These are phyloP conservation scores for Cyanoderma ruficeps DNA, from an alignment of 2,113 vertebrate genomes.

Conservation along the genomic window DNA sequence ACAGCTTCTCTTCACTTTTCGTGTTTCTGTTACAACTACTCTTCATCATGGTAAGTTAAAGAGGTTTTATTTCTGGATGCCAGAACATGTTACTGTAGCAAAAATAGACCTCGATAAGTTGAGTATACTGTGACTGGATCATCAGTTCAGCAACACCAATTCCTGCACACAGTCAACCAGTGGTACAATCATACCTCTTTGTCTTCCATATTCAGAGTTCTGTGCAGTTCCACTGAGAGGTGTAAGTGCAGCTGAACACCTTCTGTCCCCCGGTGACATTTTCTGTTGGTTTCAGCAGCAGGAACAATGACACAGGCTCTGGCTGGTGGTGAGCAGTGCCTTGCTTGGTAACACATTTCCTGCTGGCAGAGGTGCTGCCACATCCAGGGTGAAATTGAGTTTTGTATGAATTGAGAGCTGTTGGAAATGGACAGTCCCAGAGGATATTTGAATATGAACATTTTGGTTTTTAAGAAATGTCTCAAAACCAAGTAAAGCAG, in stretches of 20 bases:
- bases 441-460: neutral
- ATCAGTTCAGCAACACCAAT: neutral
- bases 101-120: neutral
- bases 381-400: neutral
- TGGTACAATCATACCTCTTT: neutral
- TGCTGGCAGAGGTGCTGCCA: neutral
- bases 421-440: neutral
- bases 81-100: neutral
- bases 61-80: neutral
- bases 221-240: rapidly evolving
- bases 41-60: neutral
- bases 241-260: neutral
- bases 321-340: neutral
- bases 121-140: neutral
- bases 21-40: neutral
- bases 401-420: neutral
- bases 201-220: neutral
- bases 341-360: neutral
- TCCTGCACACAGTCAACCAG: neutral
- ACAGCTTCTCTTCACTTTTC: neutral
- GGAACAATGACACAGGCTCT: neutral
- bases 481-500: neutral
- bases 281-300: neutral
- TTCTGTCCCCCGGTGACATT: neutral
- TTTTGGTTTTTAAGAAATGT: neutral